Percentiles rank a stretch among this genome's conserved stretches.
Evolutionary conservation across 1,140 invertebrate species (phyloP).

Genomic region (Zaprionus ghesquierei): DNA sequence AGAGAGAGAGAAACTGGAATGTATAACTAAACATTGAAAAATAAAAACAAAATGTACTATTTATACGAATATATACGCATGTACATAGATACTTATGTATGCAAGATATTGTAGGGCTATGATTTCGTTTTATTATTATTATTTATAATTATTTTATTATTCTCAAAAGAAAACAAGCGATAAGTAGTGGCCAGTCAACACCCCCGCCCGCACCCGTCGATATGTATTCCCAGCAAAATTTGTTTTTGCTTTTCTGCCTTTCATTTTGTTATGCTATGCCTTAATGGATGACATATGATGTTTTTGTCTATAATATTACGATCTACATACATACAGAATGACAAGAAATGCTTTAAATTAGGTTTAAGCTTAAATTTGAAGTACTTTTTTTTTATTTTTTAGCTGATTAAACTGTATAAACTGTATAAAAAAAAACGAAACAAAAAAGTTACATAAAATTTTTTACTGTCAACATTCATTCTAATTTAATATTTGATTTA

Average conservation of each 20-base stretch:
- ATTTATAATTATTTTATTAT: conserved; percentile 67
- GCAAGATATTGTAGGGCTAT: conserved; percentile 37
- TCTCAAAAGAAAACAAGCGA: conserved; percentile 35
- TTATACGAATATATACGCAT: conserved; percentile 69
- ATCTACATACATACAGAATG: too few species aligned
- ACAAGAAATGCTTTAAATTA: conserved; percentile 57
- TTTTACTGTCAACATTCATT: conserved; percentile 41
- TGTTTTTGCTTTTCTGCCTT: conserved; percentile 33
- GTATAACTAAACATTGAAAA: conserved; percentile 57
- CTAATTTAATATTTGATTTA: conserved; percentile 22
- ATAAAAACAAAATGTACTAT: conserved; percentile 54
- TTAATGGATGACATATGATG: conserved; percentile 42
- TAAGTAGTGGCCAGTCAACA: conserved; percentile 35
- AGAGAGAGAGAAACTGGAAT: conserved; percentile 58
- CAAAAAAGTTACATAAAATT: not conserved
- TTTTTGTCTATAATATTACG: conserved; percentile 39
- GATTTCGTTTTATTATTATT: conserved; percentile 47
- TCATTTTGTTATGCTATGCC: conserved; percentile 52
- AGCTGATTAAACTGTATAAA: conserved; percentile 30
- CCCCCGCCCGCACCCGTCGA: too few species aligned
- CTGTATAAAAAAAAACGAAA: conserved; percentile 29
- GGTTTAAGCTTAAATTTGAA: conserved; percentile 56
- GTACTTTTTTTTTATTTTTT: conserved; percentile 47
- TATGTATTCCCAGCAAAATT: not conserved
- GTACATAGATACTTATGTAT: conserved; percentile 59